Percentiles rank a stretch among this genome's conserved stretches.
Evolutionary conservation across 2,113 vertebrate species (phyloP).

Genomic region (Dendrocopos noguchii): DNA sequence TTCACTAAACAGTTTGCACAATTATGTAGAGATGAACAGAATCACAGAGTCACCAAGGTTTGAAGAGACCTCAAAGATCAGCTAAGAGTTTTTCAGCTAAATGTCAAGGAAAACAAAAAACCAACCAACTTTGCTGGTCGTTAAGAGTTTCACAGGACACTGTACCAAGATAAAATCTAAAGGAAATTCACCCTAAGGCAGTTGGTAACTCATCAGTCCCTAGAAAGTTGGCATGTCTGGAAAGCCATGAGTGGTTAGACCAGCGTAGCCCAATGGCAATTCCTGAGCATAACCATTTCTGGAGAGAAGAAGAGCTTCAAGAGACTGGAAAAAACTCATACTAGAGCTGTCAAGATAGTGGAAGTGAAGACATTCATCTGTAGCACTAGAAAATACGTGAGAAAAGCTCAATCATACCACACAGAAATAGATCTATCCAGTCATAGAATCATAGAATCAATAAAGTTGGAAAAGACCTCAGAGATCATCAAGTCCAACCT

Average conservation of each 20-base stretch:
- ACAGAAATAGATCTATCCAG: background rate
- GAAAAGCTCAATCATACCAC: background rate
- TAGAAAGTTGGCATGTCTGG: background rate
- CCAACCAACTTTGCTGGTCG: background rate
- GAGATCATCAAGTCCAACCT: no score
- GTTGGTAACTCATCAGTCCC: background rate
- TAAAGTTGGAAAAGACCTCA: no score
- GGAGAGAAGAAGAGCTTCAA: background rate
- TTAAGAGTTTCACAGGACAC: background rate
- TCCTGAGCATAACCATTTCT: background rate
- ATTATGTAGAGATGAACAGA: background rate
- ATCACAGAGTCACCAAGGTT: no score
- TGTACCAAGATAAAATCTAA: background rate
- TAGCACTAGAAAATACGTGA: background rate
- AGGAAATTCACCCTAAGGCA: background rate
- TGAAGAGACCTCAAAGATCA: no score
- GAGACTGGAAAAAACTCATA: background rate
- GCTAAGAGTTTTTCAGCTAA: slow-evolving; percentile 1
- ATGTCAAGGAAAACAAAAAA: background rate
- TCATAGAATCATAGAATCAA: no score
- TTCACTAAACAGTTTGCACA: background rate
- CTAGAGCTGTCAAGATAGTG: background rate
- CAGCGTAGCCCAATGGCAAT: background rate
- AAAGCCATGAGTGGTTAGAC: background rate
- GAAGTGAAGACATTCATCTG: background rate